A percentile compares a stretch with the other conserved stretches of the same genome.
Conservation (phyloP, 2,797 vertebrate genomes). For the Distichodus sexfasciatus region DNA sequence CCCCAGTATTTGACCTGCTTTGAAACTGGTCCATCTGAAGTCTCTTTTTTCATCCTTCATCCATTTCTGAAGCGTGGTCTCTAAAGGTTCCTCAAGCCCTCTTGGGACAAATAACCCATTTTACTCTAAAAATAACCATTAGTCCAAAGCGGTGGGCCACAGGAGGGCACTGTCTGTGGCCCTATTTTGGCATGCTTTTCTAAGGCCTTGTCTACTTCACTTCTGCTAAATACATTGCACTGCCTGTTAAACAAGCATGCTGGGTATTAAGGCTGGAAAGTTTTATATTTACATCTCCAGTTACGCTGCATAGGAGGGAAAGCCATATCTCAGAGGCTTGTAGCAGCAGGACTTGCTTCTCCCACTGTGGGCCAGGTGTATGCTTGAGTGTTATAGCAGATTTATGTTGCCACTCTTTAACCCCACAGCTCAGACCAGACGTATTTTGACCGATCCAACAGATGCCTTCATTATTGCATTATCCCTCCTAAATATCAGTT, state of each 20-base stretch:
- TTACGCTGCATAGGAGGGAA: conserved; percentile 19
- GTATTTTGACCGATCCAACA: conserved; percentile 19
- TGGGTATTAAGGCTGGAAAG: conserved; percentile 6
- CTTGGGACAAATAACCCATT: conserved; percentile 56
- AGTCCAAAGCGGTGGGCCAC: conserved; percentile 41
- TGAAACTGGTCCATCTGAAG: conserved; percentile 46
- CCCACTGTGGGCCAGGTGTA: conserved; percentile 15
- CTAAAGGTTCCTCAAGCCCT: conserved; percentile 51
- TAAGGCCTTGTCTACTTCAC: conserved; percentile 28
- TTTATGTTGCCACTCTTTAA: conserved; percentile 9
- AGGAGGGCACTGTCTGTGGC: conserved; percentile 20
- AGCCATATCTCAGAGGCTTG: conserved; percentile 17
- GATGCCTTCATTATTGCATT: conserved; percentile 16
- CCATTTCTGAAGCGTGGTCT: conserved; percentile 41
- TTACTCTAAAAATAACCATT: conserved; percentile 52
- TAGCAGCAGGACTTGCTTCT: conserved; percentile 11
- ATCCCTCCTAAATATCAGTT: conserved; percentile 15
- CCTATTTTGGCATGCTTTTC: conserved; percentile 38
- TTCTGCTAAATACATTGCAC: conserved; percentile 41
- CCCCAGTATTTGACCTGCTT: conserved; percentile 48
- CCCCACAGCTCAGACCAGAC: neutral
- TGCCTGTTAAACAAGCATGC: conserved; percentile 12
- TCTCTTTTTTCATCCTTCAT: conserved; percentile 34
- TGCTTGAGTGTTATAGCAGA: conserved; percentile 10
- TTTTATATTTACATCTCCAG: conserved; percentile 34